Evolutionary conservation across 2,888 invertebrate species (phyloP), one percentile per base, ranked within the genome.

Genomic region (Perizoma flavofasciatum): DNA sequence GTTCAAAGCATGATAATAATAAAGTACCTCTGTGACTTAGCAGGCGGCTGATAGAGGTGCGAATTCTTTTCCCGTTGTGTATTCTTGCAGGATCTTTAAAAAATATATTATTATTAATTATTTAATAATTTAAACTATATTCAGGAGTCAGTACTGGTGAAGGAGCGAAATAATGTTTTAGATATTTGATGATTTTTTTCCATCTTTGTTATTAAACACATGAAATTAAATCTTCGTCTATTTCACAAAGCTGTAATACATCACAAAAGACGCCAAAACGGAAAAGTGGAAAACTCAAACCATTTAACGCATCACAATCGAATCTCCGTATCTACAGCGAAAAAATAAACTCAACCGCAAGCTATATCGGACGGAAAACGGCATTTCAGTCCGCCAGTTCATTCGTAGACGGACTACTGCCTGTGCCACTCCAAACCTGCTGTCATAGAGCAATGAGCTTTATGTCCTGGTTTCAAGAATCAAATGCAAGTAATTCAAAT

Each of bases 341-440:
- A 68, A 66, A 66, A 67, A 64, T 55, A 52, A 63, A 65, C 61
- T 51, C 51, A 45, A 58, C 64, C 59, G 48, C 57, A 61, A 60
- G 62, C 57, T 59, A 61, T 58, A 61, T 65, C 59, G 59, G 50
- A 63, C 79, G 80, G 79, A 82, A 83, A 88, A 85, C 77, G 78
- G 79, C 81, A 82, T 88, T 82, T 78, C 85, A 85, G 83, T 78
- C 76, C 70, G 77, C 70, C 77, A 75, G 77, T 79, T 78, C 78
- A 74, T 75, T 79, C 75, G 73, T 65, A 73, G 80, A 77, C 74
- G 77, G 75, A 75, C 56, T n/a, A 35, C 40, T 22, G 51, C 33
- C 48, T 40, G 33, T 33, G n/a, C 39, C 55, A 55, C 55, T 55
- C n/a, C 6, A 9, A 35, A 40, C 22, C 6, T n/a, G 9, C 1